Percentiles rank a stretch among this genome's conserved stretches.
phyloP scores from a whole-genome alignment of 2,113 vertebrate species.

The Misgurnus anguillicaudatus region DNA sequence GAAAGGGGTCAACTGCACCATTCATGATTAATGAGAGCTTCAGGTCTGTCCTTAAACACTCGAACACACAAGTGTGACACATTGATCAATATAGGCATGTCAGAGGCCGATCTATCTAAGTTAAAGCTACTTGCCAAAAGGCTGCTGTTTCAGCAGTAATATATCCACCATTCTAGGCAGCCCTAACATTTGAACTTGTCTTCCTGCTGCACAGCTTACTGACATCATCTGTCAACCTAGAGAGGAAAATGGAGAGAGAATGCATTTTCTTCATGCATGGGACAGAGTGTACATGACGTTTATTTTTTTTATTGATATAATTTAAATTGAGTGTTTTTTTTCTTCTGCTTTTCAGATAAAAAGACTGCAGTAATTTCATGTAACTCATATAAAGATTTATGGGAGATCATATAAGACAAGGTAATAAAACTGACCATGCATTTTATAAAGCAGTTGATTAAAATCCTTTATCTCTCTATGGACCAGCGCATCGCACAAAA shows the following conservation, averaged over 20 bases:
- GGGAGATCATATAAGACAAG: background rate
- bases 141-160: conserved; percentile 22
- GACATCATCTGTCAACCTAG: conserved; percentile 21
- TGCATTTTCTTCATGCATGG: background rate
- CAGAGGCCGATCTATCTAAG: conserved; percentile 19
- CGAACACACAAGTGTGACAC: conserved; percentile 15
- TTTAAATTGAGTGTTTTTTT: too few species aligned
- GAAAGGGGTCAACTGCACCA: conserved; percentile 1
- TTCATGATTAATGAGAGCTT: background rate
- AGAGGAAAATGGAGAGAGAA: conserved; percentile 7
- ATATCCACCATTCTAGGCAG: conserved; percentile 19
- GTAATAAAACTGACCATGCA: background rate
- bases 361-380: too few species aligned
- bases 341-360: too few species aligned
- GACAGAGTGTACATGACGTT: background rate
- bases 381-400: too few species aligned
- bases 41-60: conserved; percentile 20
- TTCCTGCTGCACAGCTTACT: conserved; percentile 22
- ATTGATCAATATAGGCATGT: background rate
- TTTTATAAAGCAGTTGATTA: background rate
- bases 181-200: conserved; percentile 20
- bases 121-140: conserved; percentile 21
- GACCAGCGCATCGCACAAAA: conserved; percentile 17
- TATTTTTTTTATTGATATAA: background rate
- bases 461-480: background rate